A percentile compares a stretch with the other conserved stretches of the same genome.
phyloP scores from a whole-genome alignment of 1,140 invertebrate species.

The Saccostrea cuccullata region DNA sequence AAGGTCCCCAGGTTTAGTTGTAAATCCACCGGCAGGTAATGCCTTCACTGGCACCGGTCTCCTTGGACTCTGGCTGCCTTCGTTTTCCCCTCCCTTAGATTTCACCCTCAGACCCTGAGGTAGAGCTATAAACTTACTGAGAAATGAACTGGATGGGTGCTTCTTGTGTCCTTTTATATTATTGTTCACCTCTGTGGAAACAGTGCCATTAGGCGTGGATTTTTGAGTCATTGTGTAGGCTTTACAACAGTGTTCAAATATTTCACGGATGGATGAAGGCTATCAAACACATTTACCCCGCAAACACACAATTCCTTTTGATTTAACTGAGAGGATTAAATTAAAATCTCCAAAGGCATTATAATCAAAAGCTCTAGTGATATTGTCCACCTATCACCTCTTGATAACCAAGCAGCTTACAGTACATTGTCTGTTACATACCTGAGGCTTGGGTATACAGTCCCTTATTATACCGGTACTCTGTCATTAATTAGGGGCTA shows the following conservation, averaged over 20 bases:
- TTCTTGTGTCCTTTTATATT: slow-evolving; percentile 1
- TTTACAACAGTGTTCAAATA: slow-evolving; percentile 3
- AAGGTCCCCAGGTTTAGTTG: not conserved
- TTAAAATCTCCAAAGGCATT: not conserved
- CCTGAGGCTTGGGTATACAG: not conserved
- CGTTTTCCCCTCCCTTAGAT: slow-evolving; percentile 46
- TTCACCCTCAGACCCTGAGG: slow-evolving; percentile 63
- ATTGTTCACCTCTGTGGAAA: slow-evolving; percentile 30
- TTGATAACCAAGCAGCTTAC: not conserved
- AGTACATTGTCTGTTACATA: not conserved
- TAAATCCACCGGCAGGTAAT: slow-evolving; percentile 49
- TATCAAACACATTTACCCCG: not conserved
- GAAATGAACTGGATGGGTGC: slow-evolving; percentile 51
- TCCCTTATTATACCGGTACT: not conserved
- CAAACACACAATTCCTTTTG: not conserved
- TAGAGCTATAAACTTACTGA: slow-evolving; percentile 67
- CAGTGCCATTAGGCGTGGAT: slow-evolving; percentile 28
- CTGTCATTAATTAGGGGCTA: not conserved
- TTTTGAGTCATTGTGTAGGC: slow-evolving; percentile 42
- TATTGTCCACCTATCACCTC: slow-evolving; percentile 2
- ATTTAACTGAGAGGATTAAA: slow-evolving; percentile 33
- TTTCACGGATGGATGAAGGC: slow-evolving; percentile 16
- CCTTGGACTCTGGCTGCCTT: slow-evolving; percentile 47
- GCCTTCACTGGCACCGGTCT: slow-evolving; percentile 62
- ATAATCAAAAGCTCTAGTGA: slow-evolving; percentile 12